These are phyloP conservation scores for Neolamprologus cancellatus DNA, from an alignment of 2,113 vertebrate species.

Conservation along the genomic window DNA sequence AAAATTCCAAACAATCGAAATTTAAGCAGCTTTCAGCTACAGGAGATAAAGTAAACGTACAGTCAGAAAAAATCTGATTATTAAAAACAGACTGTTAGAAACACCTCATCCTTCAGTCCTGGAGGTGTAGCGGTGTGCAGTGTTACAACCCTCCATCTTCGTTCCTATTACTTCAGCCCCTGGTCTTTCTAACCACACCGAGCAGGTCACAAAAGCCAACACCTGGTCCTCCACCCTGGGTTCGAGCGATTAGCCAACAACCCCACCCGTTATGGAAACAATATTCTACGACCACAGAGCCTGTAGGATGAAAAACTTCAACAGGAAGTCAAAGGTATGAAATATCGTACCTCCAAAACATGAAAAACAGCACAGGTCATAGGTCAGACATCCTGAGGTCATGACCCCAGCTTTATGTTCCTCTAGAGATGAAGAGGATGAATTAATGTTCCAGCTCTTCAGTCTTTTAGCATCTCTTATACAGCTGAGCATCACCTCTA, in stretches of 20 bases:
- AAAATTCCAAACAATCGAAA: neutral
- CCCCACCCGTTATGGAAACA: neutral
- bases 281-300: neutral
- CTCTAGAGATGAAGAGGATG: neutral
- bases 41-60: neutral
- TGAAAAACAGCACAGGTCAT: neutral
- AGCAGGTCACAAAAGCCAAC: neutral
- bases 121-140: neutral
- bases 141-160: neutral
- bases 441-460: neutral
- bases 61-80: neutral
- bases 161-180: neutral
- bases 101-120: neutral
- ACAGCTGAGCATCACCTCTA: neutral
- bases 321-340: neutral
- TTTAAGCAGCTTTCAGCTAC: neutral
- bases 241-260: neutral
- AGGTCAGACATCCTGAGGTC: neutral
- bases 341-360: neutral
- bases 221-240: neutral
- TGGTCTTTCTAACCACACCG: neutral
- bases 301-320: neutral
- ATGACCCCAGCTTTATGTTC: neutral
- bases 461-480: neutral
- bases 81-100: neutral